Evolutionary conservation across 1,140 invertebrate species (phyloP), one percentile per base, ranked within the genome.

Genomic region (Lepeophtheirus salmonis): DNA sequence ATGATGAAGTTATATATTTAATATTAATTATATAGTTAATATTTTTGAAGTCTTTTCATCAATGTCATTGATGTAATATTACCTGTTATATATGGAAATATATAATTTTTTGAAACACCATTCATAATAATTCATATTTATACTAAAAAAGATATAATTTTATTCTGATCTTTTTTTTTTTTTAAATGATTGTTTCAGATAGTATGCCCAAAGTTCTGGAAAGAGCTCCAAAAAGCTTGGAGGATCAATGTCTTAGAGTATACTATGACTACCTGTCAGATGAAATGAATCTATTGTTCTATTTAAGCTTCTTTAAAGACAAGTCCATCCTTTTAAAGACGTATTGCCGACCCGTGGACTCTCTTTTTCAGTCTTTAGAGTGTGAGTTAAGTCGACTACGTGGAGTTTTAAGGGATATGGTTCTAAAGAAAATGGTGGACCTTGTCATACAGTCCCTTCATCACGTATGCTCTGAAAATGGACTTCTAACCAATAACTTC

Each of bases 221-320:
- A 48, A 26, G 55, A 17, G 26, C 2, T 17, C 55, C 50, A 4
- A 52, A 18, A 22, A 23, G 20, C 16, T 41, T 57, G 55, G 55
- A 57, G 26, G 55, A 57, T 17, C 23, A 26, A 4, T 57, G 55
- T 17, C 22, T 57, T 23, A 14, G 17, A 3, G 55, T 57, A 2
- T 57, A 57, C 26, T 57, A n/a, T 17, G 26, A 57, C 23, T 57
- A 57, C 22, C 23, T 57, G 2, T 25, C 21, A 10, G 55, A 57
- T 41, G 55, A 57, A 21, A 57, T 57, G 55, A 30, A 24, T 17
- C 26, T 57, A 16, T 17, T 57, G 12, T 57, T 24, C 30, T 41
- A 24, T 14, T 23, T 57, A 17, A 57, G 26, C 16, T 17, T 24
- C 23, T 57, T 26, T 17, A 12, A 57, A 16, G 26, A 57, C 55